These are phyloP conservation scores for Pungitius pungitius DNA, from an alignment of 2,113 vertebrate species.

Conservation along the genomic window DNA sequence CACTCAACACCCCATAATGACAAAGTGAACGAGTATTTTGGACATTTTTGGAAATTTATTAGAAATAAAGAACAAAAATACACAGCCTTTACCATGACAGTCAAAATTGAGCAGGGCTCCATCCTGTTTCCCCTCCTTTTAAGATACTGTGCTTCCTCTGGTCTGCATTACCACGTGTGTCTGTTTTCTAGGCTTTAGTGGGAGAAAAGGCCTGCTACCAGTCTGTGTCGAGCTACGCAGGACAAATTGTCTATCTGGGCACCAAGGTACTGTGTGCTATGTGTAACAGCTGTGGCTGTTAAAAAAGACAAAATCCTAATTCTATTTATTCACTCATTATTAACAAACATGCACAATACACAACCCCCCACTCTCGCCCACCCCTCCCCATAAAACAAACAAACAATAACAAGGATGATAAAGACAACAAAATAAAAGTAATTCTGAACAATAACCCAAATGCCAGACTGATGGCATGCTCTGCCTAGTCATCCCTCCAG, in stretches of 20 bases:
- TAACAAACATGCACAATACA: no score
- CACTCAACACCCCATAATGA: no score
- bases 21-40: no score
- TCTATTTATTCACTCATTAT: no score
- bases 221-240: slow-evolving; percentile 92
- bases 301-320: no score
- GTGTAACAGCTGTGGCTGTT: not conserved
- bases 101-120: no score
- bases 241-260: slow-evolving; percentile 94
- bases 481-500: not conserved
- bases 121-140: no score
- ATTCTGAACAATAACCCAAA: not conserved
- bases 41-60: no score
- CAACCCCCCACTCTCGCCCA: not conserved
- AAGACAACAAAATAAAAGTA: not conserved
- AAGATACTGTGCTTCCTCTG: not conserved
- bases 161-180: not conserved
- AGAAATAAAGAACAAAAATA: no score
- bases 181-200: slow-evolving; percentile 88
- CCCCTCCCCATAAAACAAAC: not conserved
- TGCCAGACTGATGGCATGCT: not conserved
- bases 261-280: slow-evolving; percentile 86
- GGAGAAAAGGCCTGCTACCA: slow-evolving; percentile 98
- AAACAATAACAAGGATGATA: not conserved
- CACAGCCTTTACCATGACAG: no score